These are phyloP conservation scores for Sciurus vulgaris DNA, from an alignment of 2,797 vertebrate genomes.

Conservation along the genomic window DNA sequence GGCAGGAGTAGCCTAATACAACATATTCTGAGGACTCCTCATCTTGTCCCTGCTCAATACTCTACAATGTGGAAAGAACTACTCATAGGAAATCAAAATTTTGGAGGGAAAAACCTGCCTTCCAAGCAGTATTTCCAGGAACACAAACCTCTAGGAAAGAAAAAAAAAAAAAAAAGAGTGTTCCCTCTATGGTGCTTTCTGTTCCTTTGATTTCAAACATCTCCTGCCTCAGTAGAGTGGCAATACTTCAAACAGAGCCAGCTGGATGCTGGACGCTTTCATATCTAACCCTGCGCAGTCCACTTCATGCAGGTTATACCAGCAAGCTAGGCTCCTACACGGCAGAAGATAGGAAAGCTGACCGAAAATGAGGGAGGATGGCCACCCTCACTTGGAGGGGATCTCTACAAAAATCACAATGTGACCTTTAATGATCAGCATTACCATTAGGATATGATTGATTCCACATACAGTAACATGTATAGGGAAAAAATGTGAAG, in stretches of 20 bases:
- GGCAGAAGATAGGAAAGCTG: slow-evolving; percentile 22
- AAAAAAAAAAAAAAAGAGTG: not conserved
- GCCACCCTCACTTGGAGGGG: slow-evolving; percentile 1
- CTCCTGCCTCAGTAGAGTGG: slow-evolving; percentile 62
- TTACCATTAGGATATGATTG: slow-evolving; percentile 32
- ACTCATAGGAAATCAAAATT: slow-evolving; percentile 56
- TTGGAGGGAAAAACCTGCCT: slow-evolving; percentile 65
- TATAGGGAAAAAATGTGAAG: not conserved
- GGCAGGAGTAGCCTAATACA: not conserved
- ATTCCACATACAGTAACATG: not conserved
- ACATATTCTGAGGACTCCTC: no score
- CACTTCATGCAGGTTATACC: slow-evolving; percentile 57
- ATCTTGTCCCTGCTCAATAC: not conserved
- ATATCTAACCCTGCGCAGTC: slow-evolving; percentile 65
- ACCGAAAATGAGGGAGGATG: slow-evolving; percentile 14
- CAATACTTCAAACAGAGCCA: slow-evolving; percentile 72
- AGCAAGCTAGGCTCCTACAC: slow-evolving; percentile 23
- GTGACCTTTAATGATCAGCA: not conserved
- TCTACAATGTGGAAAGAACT: not conserved
- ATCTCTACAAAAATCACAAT: slow-evolving; percentile 30
- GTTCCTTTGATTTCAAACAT: slow-evolving; percentile 77
- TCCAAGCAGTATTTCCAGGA: slow-evolving; percentile 64
- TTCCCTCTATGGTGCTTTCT: slow-evolving; percentile 66
- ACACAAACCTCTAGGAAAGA: slow-evolving; percentile 54
- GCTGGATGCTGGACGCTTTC: slow-evolving; percentile 69